Conservation (phyloP, 2,888 invertebrate genomes). For the Apoda limacodes region DNA sequence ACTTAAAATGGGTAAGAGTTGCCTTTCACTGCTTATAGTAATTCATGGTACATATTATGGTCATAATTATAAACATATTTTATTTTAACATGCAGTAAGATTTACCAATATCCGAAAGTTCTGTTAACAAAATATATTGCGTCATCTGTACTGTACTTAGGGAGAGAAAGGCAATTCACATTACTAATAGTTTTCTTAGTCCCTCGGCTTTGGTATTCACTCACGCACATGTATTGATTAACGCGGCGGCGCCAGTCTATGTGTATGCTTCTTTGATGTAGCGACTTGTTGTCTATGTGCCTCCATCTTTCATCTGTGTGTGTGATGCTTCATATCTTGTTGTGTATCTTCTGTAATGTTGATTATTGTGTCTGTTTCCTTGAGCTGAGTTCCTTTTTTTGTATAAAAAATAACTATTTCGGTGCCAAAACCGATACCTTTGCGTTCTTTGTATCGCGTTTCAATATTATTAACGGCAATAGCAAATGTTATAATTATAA, state of each 20-base stretch:
- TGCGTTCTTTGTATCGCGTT: slow-evolving; percentile 52
- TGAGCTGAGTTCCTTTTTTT: slow-evolving; percentile 45
- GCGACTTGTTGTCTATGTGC: slow-evolving; percentile 31
- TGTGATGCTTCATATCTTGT: slow-evolving; percentile 53
- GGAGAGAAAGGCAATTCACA: too few species aligned
- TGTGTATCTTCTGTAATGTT: slow-evolving; percentile 57
- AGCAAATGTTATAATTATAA: slow-evolving; percentile 59
- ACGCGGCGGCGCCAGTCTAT: slow-evolving; percentile 63
- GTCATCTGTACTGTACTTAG: too few species aligned
- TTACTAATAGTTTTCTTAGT: too few species aligned
- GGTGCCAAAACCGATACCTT: slow-evolving; percentile 41
- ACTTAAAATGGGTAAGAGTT: too few species aligned
- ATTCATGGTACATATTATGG: too few species aligned
- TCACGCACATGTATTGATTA: slow-evolving; percentile 78
- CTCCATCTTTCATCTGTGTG: slow-evolving; percentile 37
- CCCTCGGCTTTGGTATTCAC: slow-evolving; percentile 55
- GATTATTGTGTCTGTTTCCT: slow-evolving; percentile 57
- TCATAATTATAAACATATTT: too few species aligned
- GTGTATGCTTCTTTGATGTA: slow-evolving; percentile 54
- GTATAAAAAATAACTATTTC: slow-evolving; percentile 36
- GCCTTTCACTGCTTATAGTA: too few species aligned
- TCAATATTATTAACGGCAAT: slow-evolving; percentile 47
- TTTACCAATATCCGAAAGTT: too few species aligned
- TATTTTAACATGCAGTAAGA: too few species aligned
- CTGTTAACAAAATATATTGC: too few species aligned